Base-by-base conservation (phyloP, 2,113 vertebrate species). In the Vimba vimba region DNA sequence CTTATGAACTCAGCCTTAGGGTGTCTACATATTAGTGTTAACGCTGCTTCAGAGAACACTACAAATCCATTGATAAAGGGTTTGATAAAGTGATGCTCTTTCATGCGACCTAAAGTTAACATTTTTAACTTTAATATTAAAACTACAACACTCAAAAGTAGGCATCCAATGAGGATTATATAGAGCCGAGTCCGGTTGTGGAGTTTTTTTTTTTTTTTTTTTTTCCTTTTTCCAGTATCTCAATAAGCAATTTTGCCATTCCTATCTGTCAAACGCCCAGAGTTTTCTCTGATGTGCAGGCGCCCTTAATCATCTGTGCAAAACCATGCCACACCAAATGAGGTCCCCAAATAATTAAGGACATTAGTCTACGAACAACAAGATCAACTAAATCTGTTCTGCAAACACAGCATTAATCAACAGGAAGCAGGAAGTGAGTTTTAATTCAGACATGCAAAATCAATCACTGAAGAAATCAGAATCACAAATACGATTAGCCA, bases 401-500 rank as follows among this genome's bases (percentile, higher is more conserved):
- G 57, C 82, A 87, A 88, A 85, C 57, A 78, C 55, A 75, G 59
- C 74, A 90, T 87, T 81, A 80, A 87, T 90, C 82, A 83, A 84
- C 36, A 64, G 81, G 60, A 79, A 84, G 50, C 52, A 85, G 83
- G 86, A 92, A 89, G 89, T 86, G 76, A 43, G 77, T 82, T 88
- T 90, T 85, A 79, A 91, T 91, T 88, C 55, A 89, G 87, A 89
- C 89, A 85, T 71, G 52, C 39, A 84, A 89, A 93, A 94, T 93
- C 87, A 92, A 94, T 92, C 89, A 91, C 55, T 7, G n/a, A 79
- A 64, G 86, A 92, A 93, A 92, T 93, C 89, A 89, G 87, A 91
- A 91, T 88, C 85, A 84, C 89, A 93, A 91, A 92, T 91, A 91
- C 90, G 92, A 94, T 94, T 91, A 93, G 92, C 87, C 87, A 75